Base-by-base conservation (phyloP, 2,888 invertebrate species). In the Scaeva pyrastri region DNA sequence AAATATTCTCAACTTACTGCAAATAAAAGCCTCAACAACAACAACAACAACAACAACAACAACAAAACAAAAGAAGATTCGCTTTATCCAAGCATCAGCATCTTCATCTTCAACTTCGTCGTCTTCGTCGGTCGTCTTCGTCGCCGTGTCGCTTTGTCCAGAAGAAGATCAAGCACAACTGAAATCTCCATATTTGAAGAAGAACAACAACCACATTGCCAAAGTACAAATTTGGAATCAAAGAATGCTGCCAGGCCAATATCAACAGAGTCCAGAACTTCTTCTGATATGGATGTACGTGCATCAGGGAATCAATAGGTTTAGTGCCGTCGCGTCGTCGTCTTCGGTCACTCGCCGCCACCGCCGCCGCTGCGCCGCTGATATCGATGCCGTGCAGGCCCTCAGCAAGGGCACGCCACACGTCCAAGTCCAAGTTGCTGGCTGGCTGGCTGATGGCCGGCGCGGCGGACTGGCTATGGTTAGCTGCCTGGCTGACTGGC, bases 141-240 rank as follows among this genome's bases (percentile, higher is more conserved):
- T n/a, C n/a, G n/a, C n/a, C n/a, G 19, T 2, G 6, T n/a, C 14
- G 23, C 45, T 48, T 56, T 68, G 60, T 76, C 39, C 41, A 56
- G 41, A 62, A 41, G 64, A 81, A 81, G 75, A 76, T 71, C 75
- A 76, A 71, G 70, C 62, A 62, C 70, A 76, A 58, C 39, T n/a
- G 31, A 64, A 62, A 66, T 76, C 64, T 64, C 81, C 81, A 81
- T 81, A 81, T 76, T 50, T 76, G 79, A 79, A 72, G 36, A 75
- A 58, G 19, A 58, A 43, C 62, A 19, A 45, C 70, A 71, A 81
- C 76, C 64, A 58, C 64, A 76, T 75, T 71, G 56, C 45, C 62
- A 55, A 26, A 76, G 55, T 64, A 76, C 81, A 76, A 76, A 81
- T 71, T 81, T 70, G 81, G 76, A 71, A 76, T 70, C 48, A 62